Evolutionary conservation across 2,113 vertebrate genomes (phyloP).

Genomic region (Pardalotus punctatus): DNA sequence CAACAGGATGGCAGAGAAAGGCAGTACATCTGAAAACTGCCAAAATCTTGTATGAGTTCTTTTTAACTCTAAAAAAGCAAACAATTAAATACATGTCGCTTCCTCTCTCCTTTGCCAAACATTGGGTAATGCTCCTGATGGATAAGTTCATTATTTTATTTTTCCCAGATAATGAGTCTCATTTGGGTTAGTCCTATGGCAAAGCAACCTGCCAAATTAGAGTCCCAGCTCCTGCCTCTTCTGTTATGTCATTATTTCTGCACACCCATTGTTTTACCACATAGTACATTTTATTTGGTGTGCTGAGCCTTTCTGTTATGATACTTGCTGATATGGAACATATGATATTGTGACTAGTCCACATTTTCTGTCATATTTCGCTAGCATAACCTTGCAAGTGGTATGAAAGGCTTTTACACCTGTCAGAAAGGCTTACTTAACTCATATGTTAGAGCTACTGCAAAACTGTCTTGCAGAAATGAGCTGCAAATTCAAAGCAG

Average conservation of each 20-base stretch:
- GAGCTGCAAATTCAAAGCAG: conserved; percentile 65
- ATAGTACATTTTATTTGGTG: neutral
- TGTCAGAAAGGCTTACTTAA: conserved; percentile 70
- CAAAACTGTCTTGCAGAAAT: conserved; percentile 25
- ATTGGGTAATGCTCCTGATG: neutral
- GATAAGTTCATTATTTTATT: neutral
- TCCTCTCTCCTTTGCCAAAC: neutral
- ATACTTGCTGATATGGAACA: conserved; percentile 58
- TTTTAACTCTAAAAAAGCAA: neutral
- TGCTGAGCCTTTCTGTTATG: conserved; percentile 25
- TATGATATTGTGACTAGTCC: conserved; percentile 59
- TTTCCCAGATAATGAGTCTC: neutral
- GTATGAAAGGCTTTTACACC: conserved; percentile 54
- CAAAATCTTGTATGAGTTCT: neutral
- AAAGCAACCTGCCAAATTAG: neutral
- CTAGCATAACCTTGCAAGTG: conserved; percentile 53
- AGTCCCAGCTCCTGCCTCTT: neutral
- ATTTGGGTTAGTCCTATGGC: conserved; percentile 5
- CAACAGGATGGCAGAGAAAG: neutral
- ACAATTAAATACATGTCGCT: neutral
- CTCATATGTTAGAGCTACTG: conserved; percentile 59
- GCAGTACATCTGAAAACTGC: neutral
- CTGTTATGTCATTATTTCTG: neutral
- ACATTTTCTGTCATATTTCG: conserved; percentile 57
- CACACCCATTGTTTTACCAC: neutral